Evolutionary conservation across 37 sponge, comb jelly and placozoan species (phyloP), one percentile per base, ranked within the genome.

Genomic region (Theonella swinhoei): DNA sequence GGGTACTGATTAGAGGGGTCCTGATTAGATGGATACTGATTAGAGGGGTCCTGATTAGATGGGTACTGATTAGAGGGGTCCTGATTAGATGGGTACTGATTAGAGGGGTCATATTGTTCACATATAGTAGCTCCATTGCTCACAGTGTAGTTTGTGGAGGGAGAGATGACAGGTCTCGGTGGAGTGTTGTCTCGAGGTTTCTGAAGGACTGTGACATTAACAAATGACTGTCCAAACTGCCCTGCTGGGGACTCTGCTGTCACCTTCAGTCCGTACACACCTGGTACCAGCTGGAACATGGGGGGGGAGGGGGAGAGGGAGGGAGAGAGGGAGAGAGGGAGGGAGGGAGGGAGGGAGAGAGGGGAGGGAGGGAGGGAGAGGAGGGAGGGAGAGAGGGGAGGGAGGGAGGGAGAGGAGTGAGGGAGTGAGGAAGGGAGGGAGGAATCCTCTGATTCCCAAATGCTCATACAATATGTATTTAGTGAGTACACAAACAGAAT

Each of bases 141-240:
- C 43, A 85, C 72, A 4, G 64, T 42, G 42, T 35, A 3, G 61
- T 69, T 24, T 1, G 43, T 47, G 30, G 64, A 25, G 20, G 78
- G 86, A 2, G n/a, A 25, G 63, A 85, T 85, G 63, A 85, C 33
- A 35, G 72, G 63, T 24, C 17, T 17, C 35, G 74, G 80, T 9
- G 80, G 82, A 3, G 59, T 31, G 64, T 83, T 62, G 0, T 74
- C 77, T 23, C 72, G 30, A 7, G 25, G 36, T 5, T 30, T 24
- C 5, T 67, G 72, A 38, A 59, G 82, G 33, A 90, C 91, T 0
- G 83, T 81, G 32, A 87, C 77, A 20, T 87, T 87, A 8, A 82
- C 83, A 39, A 20, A 37, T 11, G 37, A 64, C 36, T 62, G 79
- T 39, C 78, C 88, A 17, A 23, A 85, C 3, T 67, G 58, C 1